Conservation (phyloP, 1,140 invertebrate species). For the Micrasema longulum region DNA sequence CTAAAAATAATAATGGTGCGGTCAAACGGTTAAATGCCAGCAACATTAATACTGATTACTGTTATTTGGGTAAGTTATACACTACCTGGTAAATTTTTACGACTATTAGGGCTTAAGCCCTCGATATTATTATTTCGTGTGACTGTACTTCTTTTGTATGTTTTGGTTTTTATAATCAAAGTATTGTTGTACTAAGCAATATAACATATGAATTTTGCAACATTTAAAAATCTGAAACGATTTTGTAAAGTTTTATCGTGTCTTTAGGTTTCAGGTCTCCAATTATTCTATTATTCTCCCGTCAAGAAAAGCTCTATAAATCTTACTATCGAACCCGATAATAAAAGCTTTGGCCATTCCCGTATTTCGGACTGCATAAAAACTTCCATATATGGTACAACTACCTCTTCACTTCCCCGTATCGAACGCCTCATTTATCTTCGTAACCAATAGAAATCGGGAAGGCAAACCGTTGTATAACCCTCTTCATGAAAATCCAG, state of each 20-base stretch:
- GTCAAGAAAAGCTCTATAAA: constrained; percentile 46
- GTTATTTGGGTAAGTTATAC: constrained; percentile 22
- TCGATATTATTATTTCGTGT: neutral
- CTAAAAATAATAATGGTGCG: constrained; percentile 25
- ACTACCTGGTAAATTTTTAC: neutral
- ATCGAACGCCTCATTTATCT: constrained; percentile 55
- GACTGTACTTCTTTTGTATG: neutral
- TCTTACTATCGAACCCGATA: constrained; percentile 53
- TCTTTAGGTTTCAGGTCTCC: constrained; percentile 13
- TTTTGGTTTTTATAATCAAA: no score
- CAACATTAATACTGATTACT: constrained; percentile 8
- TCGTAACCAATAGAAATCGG: constrained; percentile 55
- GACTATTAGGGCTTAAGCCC: neutral
- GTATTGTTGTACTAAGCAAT: no score
- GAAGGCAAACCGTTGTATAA: constrained; percentile 54
- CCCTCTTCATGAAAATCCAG: constrained; percentile 53
- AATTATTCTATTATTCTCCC: constrained; percentile 31
- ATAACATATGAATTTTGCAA: no score
- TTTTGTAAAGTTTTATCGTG: neutral
- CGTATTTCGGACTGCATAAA: constrained; percentile 52
- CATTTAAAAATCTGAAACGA: neutral
- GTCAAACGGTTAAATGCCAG: constrained; percentile 25
- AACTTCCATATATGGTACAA: constrained; percentile 48
- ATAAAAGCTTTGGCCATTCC: constrained; percentile 48
- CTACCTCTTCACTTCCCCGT: constrained; percentile 39